Evolutionary conservation across 2,888 invertebrate species (phyloP), one percentile per base, ranked within the genome.

Genomic region (Panopea generosa): DNA sequence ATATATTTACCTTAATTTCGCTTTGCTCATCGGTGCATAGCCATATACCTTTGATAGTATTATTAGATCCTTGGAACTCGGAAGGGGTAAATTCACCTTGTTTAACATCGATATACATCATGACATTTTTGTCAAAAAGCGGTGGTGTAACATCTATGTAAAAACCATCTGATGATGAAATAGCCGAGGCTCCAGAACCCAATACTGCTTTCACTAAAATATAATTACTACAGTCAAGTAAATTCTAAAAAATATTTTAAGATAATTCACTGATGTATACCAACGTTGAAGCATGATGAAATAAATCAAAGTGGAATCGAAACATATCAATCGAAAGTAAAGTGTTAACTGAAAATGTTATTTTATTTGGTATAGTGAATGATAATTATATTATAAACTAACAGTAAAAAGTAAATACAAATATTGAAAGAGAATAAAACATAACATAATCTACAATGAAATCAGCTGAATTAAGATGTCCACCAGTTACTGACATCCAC

Each of bases 61-160:
- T 70, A n/a, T 84, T 85, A 22, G 84, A 85, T 38, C 77, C 75
- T 52, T 85, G 82, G 50, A 68, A 81, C 1, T 55, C 56, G 0
- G 75, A 72, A 7, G 87, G 86, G 11, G 77, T 83, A 43, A 79
- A 82, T 27, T 86, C 81, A 20, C 86, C 87, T 62, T 86, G 87
- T 2, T 53, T 49, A 0, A 81, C 82, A 69, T 87, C 86, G 16
- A 86, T 71, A 67, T 86, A 86, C 38, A 73, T 38, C 52, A 86
- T 66, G 7, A 79, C 60, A 16, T 75, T 63, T 16, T 45, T 24
- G 50, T 80, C 80, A 55, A 84, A 78, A 22, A 55, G 57, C 3
- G 87, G 87, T 16, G 81, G 72, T 6, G 84, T 83, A 0, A 68
- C 63, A 50, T 87, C 87, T 22, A 87, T 61, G 33, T 80, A 86